These are phyloP conservation scores for Ariolimax columbianus DNA, from an alignment of 2,888 invertebrate species.

Conservation along the genomic window DNA sequence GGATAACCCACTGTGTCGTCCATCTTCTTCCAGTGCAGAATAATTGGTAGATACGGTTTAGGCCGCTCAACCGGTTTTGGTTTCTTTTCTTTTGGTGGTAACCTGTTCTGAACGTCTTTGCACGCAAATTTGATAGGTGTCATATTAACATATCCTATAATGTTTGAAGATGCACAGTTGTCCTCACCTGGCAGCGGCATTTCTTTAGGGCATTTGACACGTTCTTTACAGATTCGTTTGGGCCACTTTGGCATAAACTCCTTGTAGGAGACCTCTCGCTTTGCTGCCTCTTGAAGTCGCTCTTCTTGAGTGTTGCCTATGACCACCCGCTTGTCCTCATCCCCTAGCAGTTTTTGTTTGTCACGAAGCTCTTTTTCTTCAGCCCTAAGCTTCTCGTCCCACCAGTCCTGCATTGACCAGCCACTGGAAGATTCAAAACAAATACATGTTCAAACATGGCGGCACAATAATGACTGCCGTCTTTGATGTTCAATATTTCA, in stretches of 20 bases:
- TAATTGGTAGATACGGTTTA: constrained; percentile 28
- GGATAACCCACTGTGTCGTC: constrained; percentile 32
- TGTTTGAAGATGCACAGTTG: not conserved
- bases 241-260: not conserved
- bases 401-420: constrained; percentile 46
- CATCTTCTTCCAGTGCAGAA: constrained; percentile 49
- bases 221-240: not conserved
- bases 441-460: not conserved
- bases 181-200: not conserved
- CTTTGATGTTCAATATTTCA: not conserved
- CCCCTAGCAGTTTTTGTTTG: not conserved
- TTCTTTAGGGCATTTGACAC: not conserved
- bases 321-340: constrained; percentile 3
- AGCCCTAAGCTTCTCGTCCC: constrained; percentile 40
- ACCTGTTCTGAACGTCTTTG: not conserved
- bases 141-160: constrained; percentile 36
- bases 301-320: constrained; percentile 39
- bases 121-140: not conserved
- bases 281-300: constrained; percentile 38
- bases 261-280: constrained; percentile 11
- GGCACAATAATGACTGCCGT: no score
- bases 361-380: constrained; percentile 24
- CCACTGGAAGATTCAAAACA: constrained; percentile 22
- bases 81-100: not conserved
- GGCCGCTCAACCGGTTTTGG: not conserved